phyloP scores from a whole-genome alignment of 2,888 invertebrate genomes.

The Chesias legatella region DNA sequence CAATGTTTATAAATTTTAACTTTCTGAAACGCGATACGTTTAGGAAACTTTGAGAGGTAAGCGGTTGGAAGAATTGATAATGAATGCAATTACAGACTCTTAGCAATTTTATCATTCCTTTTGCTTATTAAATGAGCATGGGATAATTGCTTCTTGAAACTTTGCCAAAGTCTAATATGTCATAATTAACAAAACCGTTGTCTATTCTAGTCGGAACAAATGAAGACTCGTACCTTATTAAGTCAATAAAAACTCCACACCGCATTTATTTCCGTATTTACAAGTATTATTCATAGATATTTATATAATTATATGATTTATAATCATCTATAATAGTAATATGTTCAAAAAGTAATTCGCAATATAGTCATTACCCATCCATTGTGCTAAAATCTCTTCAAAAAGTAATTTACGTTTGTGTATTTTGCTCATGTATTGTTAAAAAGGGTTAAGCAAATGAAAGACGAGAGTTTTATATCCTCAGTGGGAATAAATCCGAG shows the following conservation, averaged over 20 bases:
- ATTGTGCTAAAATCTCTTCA: constrained; percentile 13
- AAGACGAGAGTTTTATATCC: constrained; percentile 27
- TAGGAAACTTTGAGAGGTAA: not conserved
- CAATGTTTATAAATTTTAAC: constrained; percentile 17
- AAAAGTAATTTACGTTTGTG: constrained; percentile 20
- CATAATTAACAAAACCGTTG: no score
- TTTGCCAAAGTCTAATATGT: no score
- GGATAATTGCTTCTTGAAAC: no score
- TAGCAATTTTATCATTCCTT: no score
- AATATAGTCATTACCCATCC: not conserved
- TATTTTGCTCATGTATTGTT: constrained; percentile 18
- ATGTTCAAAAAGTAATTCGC: not conserved
- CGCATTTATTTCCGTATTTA: no score
- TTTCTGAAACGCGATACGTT: constrained; percentile 1
- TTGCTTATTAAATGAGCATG: no score
- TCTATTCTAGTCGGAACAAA: no score
- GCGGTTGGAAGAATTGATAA: not conserved
- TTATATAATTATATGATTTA: no score
- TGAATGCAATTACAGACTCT: not conserved
- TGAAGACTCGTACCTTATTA: no score
- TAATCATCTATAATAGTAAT: no score
- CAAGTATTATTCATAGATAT: no score
- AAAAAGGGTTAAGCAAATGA: constrained; percentile 29
- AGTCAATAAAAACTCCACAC: no score
- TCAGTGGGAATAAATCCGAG: constrained; percentile 25